Base-by-base conservation (phyloP, 2,797 vertebrate genomes). In the Calcarius lapponicus region DNA sequence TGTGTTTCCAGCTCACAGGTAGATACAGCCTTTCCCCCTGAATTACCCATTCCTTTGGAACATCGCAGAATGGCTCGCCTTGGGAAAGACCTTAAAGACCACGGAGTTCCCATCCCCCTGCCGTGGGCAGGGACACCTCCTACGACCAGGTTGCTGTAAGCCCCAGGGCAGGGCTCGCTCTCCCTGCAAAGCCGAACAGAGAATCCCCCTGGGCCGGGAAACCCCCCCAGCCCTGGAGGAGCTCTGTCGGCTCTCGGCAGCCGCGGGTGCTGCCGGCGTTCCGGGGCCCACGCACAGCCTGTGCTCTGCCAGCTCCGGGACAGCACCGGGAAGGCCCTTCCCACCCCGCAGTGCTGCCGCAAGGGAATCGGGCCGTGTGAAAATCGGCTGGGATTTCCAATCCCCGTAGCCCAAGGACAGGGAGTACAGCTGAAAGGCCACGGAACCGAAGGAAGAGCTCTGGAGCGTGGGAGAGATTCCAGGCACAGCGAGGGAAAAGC, bases 401-500 rank as follows among this genome's bases (percentile, higher is more conserved):
- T 3, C 21, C n/a, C 24, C 0, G 0, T 1, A 0, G 4, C 32
- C 0, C 4, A 19, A 25, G 56, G 60, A 11, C 5, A 1, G 34
- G 26, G 56, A 79, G 67, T 47, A 12, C 7, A 6, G 66, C 64
- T 32, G 36, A 56, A 60, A 22, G 1, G 5, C 43, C 10, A 3
- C 1, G 1, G 80, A 43, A 56, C 29, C 1, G 3, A 22, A 19
- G 11, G 42, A 34, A 42, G 53, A 54, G 50, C 53, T 6, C 40
- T 17, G 36, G 36, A 43, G 51, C 0, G 3, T 22, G 53, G 58
- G 47, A 87, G 56, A 76, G 14, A 31, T 58, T 15, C 17, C 47
- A 28, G 73, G 3, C 38, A 10, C 0, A 5, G 11, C 2, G 29
- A 64, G 42, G 47, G 75, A 17, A 58, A 75, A 84, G 36, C 72